A percentile compares a stretch with the other conserved stretches of the same genome.
Evolutionary conservation across 2,888 invertebrate genomes (phyloP).

Genomic region (Hypena proboscidalis): DNA sequence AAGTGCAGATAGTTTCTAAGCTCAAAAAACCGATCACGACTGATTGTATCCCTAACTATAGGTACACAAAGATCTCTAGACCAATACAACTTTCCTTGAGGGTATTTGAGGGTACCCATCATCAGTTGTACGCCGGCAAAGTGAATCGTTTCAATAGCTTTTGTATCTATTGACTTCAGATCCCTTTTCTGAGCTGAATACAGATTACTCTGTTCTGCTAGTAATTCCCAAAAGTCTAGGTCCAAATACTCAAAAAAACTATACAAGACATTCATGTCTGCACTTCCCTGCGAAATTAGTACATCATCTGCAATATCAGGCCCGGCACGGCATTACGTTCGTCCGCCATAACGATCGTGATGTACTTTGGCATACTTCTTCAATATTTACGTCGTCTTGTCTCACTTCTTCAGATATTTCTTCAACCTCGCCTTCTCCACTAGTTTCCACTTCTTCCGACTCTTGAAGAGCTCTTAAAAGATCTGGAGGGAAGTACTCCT

Average conservation of each 20-base stretch:
- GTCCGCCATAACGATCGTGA: conserved; percentile 22
- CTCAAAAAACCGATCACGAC: conserved; percentile 17
- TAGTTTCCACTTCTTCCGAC: conserved; percentile 7
- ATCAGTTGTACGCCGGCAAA: conserved; percentile 17
- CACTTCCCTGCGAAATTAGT: conserved; percentile 19
- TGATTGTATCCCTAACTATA: conserved; percentile 15
- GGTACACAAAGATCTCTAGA: conserved; percentile 17
- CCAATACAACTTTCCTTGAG: conserved; percentile 22
- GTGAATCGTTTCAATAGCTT: conserved; percentile 13
- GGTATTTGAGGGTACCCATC: conserved; percentile 20
- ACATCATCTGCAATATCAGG: conserved; percentile 25
- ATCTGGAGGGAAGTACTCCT: conserved; percentile 25
- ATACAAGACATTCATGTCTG: conserved; percentile 17
- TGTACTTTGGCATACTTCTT: conserved; percentile 11
- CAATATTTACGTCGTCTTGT: conserved; percentile 12
- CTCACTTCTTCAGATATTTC: conserved; percentile 17
- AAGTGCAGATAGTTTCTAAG: conserved; percentile 20
- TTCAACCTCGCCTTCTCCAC: conserved; percentile 7
- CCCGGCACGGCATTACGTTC: no score
- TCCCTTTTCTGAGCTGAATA: conserved; percentile 26
- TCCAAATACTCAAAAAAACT: conserved; percentile 26
- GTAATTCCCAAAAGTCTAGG: conserved; percentile 25
- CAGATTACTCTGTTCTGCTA: conserved; percentile 27
- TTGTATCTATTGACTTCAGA: conserved; percentile 18
- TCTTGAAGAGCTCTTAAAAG: conserved; percentile 12